Conservation (phyloP, 2,797 vertebrate species). For the Numenius phaeopus region DNA sequence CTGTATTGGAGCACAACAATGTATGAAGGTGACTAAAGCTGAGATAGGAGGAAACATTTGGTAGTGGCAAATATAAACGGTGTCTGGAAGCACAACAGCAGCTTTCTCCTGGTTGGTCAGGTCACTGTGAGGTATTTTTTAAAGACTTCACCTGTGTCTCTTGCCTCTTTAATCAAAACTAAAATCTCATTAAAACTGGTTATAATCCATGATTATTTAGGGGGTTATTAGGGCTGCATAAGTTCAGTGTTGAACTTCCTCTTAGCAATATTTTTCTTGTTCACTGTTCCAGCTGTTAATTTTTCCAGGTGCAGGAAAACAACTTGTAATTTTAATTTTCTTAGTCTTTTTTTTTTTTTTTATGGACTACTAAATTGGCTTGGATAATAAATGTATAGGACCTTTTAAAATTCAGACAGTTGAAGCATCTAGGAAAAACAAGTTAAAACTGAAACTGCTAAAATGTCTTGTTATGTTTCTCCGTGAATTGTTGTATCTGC, state of each 20-base stretch:
- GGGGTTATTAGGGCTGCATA: background rate
- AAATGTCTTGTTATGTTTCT: background rate
- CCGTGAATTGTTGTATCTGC: background rate
- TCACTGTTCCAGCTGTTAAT: background rate
- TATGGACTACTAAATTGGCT: background rate
- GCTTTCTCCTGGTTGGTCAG: background rate
- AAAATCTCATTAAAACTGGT: background rate
- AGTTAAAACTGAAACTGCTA: background rate
- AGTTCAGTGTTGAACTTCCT: background rate
- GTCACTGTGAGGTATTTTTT: background rate
- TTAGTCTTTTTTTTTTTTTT: background rate
- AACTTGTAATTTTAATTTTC: background rate
- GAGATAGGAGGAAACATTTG: background rate
- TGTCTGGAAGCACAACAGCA: background rate
- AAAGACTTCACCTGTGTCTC: background rate
- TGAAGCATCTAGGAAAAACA: background rate
- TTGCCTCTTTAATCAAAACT: background rate
- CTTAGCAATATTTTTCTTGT: background rate
- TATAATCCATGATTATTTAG: background rate
- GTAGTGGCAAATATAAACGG: background rate
- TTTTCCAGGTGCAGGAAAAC: background rate
- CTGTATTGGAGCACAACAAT: background rate
- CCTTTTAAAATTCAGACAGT: background rate
- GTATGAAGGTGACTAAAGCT: background rate
- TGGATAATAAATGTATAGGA: background rate